Evolutionary conservation across 1,140 invertebrate genomes (phyloP).

Genomic region (Idris sp.): DNA sequence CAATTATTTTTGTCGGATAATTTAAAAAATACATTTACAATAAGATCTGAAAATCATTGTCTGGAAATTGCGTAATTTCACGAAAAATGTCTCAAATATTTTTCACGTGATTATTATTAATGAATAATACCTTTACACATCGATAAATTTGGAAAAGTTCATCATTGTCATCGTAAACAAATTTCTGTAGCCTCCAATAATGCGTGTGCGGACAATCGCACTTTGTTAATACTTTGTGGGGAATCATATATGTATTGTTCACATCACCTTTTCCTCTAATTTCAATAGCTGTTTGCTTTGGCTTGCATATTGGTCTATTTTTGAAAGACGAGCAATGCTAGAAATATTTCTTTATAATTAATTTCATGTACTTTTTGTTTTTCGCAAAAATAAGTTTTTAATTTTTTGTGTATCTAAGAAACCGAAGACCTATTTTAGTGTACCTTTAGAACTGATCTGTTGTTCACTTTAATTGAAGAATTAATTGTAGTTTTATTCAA

Average conservation of each 20-base stretch:
- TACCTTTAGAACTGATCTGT: conserved; percentile 79
- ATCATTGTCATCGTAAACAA: conserved; percentile 59
- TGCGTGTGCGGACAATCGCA: conserved; percentile 67
- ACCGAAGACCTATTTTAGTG: too few species aligned
- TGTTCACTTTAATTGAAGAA: conserved; percentile 76
- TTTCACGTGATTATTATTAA: too few species aligned
- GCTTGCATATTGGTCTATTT: conserved; percentile 60
- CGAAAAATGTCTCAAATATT: too few species aligned
- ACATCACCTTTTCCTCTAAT: conserved; percentile 63
- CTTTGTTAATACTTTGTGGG: conserved; percentile 63
- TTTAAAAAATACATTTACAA: too few species aligned
- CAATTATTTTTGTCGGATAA: too few species aligned
- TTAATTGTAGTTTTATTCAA: conserved; percentile 70
- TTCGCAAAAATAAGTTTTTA: too few species aligned
- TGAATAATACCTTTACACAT: conserved; percentile 75
- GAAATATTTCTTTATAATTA: conserved; percentile 27
- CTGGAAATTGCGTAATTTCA: too few species aligned
- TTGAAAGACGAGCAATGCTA: conserved; percentile 69
- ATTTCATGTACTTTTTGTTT: too few species aligned
- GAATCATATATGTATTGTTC: conserved; percentile 63
- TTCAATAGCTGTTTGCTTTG: conserved; percentile 61
- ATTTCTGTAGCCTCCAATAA: conserved; percentile 72
- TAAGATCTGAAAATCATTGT: too few species aligned
- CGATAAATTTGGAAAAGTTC: conserved; percentile 67
- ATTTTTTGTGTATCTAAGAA: too few species aligned